Base-by-base conservation (phyloP, 2,797 vertebrate species). In the Florisuga fusca region DNA sequence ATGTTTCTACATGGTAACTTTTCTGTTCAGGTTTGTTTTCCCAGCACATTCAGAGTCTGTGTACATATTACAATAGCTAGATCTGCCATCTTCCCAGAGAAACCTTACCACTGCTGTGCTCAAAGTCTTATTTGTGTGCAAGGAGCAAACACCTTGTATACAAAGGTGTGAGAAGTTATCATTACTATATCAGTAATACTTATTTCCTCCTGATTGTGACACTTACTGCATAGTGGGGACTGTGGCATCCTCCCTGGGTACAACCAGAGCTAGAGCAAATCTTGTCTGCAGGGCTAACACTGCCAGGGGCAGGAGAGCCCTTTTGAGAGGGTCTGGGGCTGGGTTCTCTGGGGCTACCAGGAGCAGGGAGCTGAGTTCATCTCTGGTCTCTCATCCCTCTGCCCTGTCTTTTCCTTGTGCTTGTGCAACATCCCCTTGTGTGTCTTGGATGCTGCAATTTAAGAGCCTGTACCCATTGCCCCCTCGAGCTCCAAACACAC, bases 1-100 rank as follows among this genome's bases (percentile, higher is more conserved):
- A 23, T 13, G 29, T 62, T 76, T 86, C 55, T 61, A 86, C 78
- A 78, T 55, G 29, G 21, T 76, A 50, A 23, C 14, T 73, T 67
- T 75, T 59, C 36, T 85, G 6, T 50, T 57, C 25, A 29, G 27
- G 15, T 8, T 54, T 64, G 9, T 15, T 50, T 74, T 84, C 31
- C 29, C 75, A 2, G 41, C 4, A 0, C 31, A 36, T 61, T 87
- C 33, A 55, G 31, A 89, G 2, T 22, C 51, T 72, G 15, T 34
- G 23, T 53, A 18, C 27, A 11, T 36, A 27, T 14, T 22, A 4
- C 21, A 41, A 31, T 1, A 76, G n/a, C 34, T 29, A 54, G 18
- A 57, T 53, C 90, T 71, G 67, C 75, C 68, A 8, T 88, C 48
- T 74, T 94, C 89, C 82, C 84, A 94, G 92, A 76, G 53, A 84